Evolutionary conservation across 2,888 invertebrate genomes (phyloP).

Genomic region (Lithophane semibrunnea): DNA sequence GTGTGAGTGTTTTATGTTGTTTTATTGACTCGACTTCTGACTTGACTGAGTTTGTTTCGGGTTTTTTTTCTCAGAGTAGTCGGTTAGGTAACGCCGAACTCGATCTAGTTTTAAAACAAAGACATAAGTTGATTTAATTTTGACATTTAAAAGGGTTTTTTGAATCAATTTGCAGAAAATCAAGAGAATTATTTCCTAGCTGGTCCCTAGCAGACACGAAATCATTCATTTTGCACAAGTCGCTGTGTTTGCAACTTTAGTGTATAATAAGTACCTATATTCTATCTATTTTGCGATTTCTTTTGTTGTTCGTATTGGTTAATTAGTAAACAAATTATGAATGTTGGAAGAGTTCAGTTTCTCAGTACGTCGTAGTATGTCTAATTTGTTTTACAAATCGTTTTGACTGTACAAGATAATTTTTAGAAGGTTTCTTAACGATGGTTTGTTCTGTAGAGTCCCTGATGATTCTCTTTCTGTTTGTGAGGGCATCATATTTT

Average conservation of each 20-base stretch:
- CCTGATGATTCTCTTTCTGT: not conserved
- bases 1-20: not conserved
- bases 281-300: not conserved
- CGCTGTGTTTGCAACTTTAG: not conserved
- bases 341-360: not conserved
- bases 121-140: no score
- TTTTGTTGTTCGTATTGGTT: conserved; percentile 9
- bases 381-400: not conserved
- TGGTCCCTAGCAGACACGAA: not conserved
- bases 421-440: not conserved
- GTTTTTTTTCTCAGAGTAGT: no score
- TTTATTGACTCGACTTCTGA: not conserved
- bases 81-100: no score
- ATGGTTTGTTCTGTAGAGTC: not conserved
- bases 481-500: no score
- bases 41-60: no score
- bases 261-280: not conserved
- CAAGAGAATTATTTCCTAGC: not conserved
- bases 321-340: conserved; percentile 4
- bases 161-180: no score
- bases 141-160: no score
- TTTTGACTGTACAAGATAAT: not conserved
- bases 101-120: no score
- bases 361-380: not conserved
- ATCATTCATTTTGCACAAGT: not conserved